Percentiles rank a stretch among this genome's conserved stretches.
These are phyloP conservation scores for Eupithecia abbreviata DNA, from an alignment of 2,888 invertebrate species.

Conservation along the genomic window DNA sequence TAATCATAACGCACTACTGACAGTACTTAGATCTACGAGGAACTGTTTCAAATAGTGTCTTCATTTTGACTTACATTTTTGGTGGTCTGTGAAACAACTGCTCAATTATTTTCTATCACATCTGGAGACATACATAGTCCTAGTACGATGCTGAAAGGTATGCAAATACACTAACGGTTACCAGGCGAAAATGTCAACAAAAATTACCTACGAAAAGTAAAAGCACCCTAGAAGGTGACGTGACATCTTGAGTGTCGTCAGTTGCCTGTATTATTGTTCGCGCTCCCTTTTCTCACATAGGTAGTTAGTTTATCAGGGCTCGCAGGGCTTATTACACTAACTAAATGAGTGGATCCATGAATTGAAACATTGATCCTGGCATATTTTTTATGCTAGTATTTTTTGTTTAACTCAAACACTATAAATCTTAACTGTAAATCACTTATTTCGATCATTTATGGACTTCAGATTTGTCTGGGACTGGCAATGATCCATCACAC, in stretches of 20 bases:
- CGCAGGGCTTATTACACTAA: background rate
- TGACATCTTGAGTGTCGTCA: background rate
- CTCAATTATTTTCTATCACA: no score
- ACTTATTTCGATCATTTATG: background rate
- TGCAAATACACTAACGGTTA: background rate
- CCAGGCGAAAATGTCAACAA: background rate
- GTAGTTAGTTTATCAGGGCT: background rate
- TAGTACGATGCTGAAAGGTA: background rate
- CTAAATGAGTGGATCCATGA: no score
- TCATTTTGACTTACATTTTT: background rate
- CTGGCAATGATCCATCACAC: background rate
- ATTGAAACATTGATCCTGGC: no score
- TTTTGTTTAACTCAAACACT: background rate
- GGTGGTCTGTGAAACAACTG: background rate
- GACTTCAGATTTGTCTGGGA: background rate
- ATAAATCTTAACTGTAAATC: background rate
- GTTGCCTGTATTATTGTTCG: background rate
- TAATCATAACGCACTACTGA: background rate
- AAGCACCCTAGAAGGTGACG: background rate
- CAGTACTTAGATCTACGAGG: background rate
- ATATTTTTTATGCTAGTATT: background rate
- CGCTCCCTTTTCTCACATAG: background rate
- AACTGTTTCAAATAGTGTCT: constrained; percentile 1
- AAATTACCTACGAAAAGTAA: background rate
- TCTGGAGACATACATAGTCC: background rate